Conservation (phyloP, 2,888 invertebrate species). For the Stenoptilia bipunctidactyla region DNA sequence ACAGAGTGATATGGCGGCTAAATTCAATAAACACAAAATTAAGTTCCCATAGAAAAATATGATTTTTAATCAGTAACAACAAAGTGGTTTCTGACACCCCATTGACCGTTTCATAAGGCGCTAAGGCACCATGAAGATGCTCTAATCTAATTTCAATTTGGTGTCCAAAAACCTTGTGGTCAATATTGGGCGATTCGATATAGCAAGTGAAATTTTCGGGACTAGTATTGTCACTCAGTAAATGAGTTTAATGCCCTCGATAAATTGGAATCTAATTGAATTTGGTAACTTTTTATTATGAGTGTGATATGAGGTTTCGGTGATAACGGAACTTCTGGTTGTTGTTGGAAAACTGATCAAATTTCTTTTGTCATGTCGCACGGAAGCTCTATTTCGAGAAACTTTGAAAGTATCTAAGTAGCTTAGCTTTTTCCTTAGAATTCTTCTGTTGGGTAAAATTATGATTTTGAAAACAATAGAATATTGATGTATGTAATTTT, state of each 20-base stretch:
- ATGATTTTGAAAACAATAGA: too few relatives aligned
- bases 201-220: constrained; percentile 40
- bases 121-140: constrained; percentile 50
- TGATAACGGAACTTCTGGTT: background rate
- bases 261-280: constrained; percentile 58
- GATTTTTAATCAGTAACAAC: constrained; percentile 52
- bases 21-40: constrained; percentile 20
- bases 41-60: constrained; percentile 48
- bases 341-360: background rate
- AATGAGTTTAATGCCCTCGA: constrained; percentile 41
- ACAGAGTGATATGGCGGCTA: too few relatives aligned
- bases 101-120: constrained; percentile 58
- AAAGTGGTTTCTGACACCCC: constrained; percentile 52
- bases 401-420: too few relatives aligned
- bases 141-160: constrained; percentile 65
- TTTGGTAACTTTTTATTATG: constrained; percentile 40
- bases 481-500: too few relatives aligned
- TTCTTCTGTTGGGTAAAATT: too few relatives aligned
- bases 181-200: constrained; percentile 48
- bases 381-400: too few relatives aligned
- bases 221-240: constrained; percentile 51
- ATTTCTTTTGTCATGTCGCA: too few relatives aligned
- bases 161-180: constrained; percentile 38
- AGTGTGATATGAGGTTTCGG: constrained; percentile 20
- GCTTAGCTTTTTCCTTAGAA: too few relatives aligned